Conservation (phyloP, 2,797 vertebrate species). For the Takifugu ocellatus region DNA sequence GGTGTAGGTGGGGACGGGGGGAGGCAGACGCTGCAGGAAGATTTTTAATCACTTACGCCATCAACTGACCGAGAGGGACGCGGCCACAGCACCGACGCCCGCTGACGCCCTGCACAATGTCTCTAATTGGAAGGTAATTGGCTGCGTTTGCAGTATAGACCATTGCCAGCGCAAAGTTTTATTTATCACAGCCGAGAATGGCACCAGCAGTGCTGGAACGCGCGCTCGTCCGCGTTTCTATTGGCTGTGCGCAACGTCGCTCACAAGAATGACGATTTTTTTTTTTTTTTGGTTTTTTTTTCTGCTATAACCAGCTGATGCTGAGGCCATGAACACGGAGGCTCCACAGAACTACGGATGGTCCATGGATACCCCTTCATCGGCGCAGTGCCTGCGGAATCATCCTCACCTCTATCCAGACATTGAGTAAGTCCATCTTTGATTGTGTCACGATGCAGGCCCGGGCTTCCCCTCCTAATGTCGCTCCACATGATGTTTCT, state of each 20-base stretch:
- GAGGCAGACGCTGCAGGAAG: slow-evolving; percentile 25
- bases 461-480: slow-evolving; percentile 17
- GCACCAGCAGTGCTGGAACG: slow-evolving; percentile 42
- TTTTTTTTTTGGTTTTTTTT: background rate
- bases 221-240: slow-evolving; percentile 46
- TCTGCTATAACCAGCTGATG: slow-evolving; percentile 68
- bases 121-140: background rate
- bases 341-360: slow-evolving; percentile 57
- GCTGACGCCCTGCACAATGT: background rate
- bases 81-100: no score
- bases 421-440: slow-evolving; percentile 53
- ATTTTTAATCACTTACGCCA: no score
- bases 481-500: slow-evolving; percentile 53
- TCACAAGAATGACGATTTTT: slow-evolving; percentile 52
- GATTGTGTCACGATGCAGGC: slow-evolving; percentile 62
- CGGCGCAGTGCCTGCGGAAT: slow-evolving; percentile 45
- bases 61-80: no score
- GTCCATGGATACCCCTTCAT: slow-evolving; percentile 42
- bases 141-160: background rate
- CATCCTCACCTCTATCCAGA: slow-evolving; percentile 27
- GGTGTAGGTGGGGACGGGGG: slow-evolving; percentile 31
- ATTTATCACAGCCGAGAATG: slow-evolving; percentile 31
- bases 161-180: slow-evolving; percentile 34
- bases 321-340: slow-evolving; percentile 57
- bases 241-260: slow-evolving; percentile 61